Conservation (phyloP, 2,797 vertebrate species). For the Sebastes steindachneri region DNA sequence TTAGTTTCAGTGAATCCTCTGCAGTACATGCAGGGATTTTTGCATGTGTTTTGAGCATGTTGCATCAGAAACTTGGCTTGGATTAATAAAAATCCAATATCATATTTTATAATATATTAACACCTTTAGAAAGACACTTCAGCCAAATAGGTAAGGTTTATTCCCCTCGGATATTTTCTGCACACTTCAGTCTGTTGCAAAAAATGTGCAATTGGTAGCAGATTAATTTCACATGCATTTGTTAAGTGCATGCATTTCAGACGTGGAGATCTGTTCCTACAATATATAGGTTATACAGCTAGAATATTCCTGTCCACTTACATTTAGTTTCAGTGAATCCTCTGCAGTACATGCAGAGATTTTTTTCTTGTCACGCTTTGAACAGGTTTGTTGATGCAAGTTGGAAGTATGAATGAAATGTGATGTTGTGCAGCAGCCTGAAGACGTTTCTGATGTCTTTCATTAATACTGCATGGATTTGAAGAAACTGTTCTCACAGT, state of each 20-base stretch:
- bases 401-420: constrained; percentile 31
- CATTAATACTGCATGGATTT: neutral
- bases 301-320: neutral
- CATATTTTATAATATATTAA: neutral
- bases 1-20: too few species aligned
- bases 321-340: neutral
- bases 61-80: neutral
- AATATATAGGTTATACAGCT: neutral
- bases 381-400: constrained; percentile 10
- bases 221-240: neutral
- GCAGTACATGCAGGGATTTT: too few species aligned
- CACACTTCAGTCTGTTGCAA: constrained; percentile 10
- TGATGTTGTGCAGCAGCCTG: neutral
- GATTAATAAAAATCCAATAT: neutral
- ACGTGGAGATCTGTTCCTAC: neutral
- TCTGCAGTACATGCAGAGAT: neutral
- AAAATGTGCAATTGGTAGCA: neutral
- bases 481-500: neutral
- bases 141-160: constrained; percentile 87
- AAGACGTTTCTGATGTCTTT: neutral
- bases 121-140: constrained; percentile 36
- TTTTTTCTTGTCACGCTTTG: neutral
- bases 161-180: neutral
- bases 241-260: neutral
- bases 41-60: neutral